Conservation (phyloP, 2,797 vertebrate genomes). For the Cirrhinus mrigala region DNA sequence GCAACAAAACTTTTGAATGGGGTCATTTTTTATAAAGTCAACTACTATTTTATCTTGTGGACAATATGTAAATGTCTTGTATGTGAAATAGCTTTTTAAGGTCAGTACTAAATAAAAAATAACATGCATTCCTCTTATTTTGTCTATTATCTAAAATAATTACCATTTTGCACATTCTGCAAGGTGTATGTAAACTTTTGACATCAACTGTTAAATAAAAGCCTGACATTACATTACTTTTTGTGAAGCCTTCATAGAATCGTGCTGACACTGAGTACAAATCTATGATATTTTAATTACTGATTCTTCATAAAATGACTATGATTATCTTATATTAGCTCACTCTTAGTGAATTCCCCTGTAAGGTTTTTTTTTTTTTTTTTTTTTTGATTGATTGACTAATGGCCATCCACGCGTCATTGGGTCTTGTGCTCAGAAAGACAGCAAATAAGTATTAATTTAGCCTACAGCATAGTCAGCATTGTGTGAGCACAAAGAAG, state of each 20-base stretch:
- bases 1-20: too few relatives aligned
- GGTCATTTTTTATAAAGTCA: too few relatives aligned
- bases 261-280: background rate
- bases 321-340: background rate
- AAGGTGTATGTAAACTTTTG: too few relatives aligned
- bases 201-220: background rate
- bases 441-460: conserved; percentile 7
- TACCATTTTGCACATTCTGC: too few relatives aligned
- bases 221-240: background rate
- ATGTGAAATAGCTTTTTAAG: too few relatives aligned
- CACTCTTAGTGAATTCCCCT: background rate
- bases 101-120: too few relatives aligned
- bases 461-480: conserved; percentile 19
- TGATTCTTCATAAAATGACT: background rate
- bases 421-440: background rate
- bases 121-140: too few relatives aligned
- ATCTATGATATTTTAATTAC: background rate
- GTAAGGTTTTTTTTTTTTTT: background rate
- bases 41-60: too few relatives aligned
- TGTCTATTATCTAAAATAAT: too few relatives aligned
- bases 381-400: background rate
- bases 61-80: too few relatives aligned
- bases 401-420: conserved; percentile 21
- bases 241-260: background rate
- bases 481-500: conserved; percentile 1